Conservation (phyloP, 1,140 invertebrate species). For the Magallana angulata region DNA sequence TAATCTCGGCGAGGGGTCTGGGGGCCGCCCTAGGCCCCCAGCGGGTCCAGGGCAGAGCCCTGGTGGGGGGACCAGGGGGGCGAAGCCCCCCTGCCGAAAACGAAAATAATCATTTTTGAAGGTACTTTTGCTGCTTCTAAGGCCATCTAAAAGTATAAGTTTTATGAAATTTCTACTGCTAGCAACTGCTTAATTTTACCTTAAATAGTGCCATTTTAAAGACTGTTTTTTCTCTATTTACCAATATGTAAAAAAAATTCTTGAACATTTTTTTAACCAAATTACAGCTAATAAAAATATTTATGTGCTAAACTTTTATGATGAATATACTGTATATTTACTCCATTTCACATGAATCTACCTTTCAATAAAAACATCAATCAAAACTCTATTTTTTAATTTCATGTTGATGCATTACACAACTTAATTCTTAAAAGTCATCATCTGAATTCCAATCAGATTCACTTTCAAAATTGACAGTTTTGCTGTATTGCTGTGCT, state of each 20-base stretch:
- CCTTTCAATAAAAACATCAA: not conserved
- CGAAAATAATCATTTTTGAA: not conserved
- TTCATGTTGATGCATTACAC: not conserved
- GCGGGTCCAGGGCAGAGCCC: too few species aligned
- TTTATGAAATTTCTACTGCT: not conserved
- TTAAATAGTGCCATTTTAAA: constrained; percentile 11
- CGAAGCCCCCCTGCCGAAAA: too few species aligned
- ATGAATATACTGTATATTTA: constrained; percentile 10
- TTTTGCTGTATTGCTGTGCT: not conserved
- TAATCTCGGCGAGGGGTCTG: too few species aligned
- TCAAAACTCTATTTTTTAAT: not conserved
- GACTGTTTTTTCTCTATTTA: not conserved
- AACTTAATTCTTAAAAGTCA: not conserved
- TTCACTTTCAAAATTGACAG: not conserved
- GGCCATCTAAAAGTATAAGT: not conserved
- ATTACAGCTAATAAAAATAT: constrained; percentile 3
- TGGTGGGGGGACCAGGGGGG: too few species aligned
- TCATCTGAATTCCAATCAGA: not conserved
- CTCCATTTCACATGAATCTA: not conserved
- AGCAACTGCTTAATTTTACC: not conserved
- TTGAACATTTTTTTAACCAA: not conserved
- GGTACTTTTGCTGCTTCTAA: not conserved
- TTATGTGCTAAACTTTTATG: not conserved
- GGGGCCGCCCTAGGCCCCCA: too few species aligned
- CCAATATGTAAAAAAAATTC: not conserved